These are phyloP conservation scores for Drosophila bocki DNA, from an alignment of 1,140 invertebrate species.

Conservation along the genomic window DNA sequence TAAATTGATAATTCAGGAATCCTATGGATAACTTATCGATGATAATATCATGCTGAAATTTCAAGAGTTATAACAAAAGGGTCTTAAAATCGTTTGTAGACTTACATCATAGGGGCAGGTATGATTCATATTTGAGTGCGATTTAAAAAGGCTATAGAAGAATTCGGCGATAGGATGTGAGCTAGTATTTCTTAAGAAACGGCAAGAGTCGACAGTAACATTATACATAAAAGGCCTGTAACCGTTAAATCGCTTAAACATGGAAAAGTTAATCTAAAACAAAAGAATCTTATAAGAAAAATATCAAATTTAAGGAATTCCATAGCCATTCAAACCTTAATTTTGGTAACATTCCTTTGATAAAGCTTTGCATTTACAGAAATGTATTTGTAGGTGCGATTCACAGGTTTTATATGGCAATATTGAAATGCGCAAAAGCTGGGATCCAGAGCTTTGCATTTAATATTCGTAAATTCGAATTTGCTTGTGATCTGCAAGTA, in stretches of 20 bases:
- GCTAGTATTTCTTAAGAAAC: not conserved
- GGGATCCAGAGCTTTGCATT: slow-evolving; percentile 1
- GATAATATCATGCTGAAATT: slow-evolving; percentile 3
- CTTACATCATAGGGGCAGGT: slow-evolving; percentile 9
- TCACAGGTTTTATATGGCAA: slow-evolving; percentile 20
- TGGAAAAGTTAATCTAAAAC: slow-evolving; percentile 7
- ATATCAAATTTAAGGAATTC: not conserved
- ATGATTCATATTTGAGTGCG: slow-evolving; percentile 10
- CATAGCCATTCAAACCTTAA: not conserved
- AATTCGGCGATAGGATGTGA: not conserved
- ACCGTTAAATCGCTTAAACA: not conserved
- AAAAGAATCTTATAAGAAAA: not conserved
- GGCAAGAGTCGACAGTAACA: not conserved
- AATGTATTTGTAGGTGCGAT: slow-evolving; percentile 25
- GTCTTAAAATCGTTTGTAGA: not conserved
- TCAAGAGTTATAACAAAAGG: not conserved
- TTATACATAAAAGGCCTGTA: slow-evolving; percentile 7
- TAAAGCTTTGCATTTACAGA: not conserved
- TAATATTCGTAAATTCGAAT: slow-evolving; percentile 17
- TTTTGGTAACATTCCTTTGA: not conserved
- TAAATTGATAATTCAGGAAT: not conserved
- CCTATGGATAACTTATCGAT: not conserved
- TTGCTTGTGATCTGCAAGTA: not conserved
- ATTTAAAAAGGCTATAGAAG: not conserved
- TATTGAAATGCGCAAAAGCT: slow-evolving; percentile 11